Conservation (phyloP, 2,888 invertebrate species). For the Patella depressa region DNA sequence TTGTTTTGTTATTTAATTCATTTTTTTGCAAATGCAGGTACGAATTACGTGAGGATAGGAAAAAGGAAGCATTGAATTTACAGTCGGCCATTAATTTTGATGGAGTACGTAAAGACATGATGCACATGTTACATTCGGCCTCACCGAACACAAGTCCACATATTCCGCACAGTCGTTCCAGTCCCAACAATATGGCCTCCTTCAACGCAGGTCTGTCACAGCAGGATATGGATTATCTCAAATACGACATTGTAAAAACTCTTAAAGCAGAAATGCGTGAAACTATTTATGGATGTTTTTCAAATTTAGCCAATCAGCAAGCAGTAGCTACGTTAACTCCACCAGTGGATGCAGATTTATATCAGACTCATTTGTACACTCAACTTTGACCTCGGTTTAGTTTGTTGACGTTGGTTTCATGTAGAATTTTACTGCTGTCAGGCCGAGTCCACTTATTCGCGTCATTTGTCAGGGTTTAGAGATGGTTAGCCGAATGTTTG, state of each 20-base stretch:
- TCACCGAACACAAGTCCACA: not conserved
- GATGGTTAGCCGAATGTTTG: too few relatives aligned
- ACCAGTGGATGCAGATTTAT: conserved; percentile 61
- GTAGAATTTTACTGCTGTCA: not conserved
- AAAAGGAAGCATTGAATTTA: conserved; percentile 72
- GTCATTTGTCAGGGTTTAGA: too few relatives aligned
- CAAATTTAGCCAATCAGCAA: conserved; percentile 32
- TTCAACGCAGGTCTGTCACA: conserved; percentile 46
- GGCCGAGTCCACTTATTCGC: not conserved
- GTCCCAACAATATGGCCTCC: conserved; percentile 24
- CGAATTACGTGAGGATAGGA: conserved; percentile 74
- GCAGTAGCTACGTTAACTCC: conserved; percentile 48
- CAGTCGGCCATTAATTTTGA: conserved; percentile 71
- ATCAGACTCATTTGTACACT: conserved; percentile 70
- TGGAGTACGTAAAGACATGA: conserved; percentile 72
- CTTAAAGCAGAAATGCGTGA: conserved; percentile 57
- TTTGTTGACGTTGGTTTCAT: not conserved
- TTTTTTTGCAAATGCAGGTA: conserved; percentile 62
- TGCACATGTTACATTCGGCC: conserved; percentile 62
- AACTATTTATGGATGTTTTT: conserved; percentile 27
- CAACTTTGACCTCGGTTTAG: conserved; percentile 55
- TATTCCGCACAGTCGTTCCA: not conserved
- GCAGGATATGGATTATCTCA: conserved; percentile 63
- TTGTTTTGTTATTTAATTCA: too few relatives aligned
- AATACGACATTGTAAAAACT: conserved; percentile 63